Evolutionary conservation across 2,797 vertebrate genomes (phyloP).

Genomic region (Tenualosa thibaudeaui): DNA sequence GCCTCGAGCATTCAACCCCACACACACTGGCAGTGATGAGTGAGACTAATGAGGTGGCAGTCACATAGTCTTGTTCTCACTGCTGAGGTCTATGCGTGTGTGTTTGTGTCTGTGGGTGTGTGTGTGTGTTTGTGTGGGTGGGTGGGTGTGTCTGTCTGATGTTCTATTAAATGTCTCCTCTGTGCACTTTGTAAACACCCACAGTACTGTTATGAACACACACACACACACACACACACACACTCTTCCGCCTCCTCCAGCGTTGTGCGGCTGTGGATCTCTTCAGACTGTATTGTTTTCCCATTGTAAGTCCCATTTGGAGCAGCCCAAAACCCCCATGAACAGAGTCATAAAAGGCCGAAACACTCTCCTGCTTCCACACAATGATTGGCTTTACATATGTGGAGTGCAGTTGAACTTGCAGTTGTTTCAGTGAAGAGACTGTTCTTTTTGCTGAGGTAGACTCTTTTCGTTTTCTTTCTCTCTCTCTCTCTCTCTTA

Average conservation of each 20-base stretch:
- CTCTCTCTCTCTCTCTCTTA: neutral
- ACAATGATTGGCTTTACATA: neutral
- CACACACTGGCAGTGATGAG: neutral
- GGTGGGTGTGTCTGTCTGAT: neutral
- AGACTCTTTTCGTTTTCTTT: neutral
- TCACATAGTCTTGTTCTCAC: neutral
- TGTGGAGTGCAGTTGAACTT: neutral
- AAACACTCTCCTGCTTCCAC: neutral
- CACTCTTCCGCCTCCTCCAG: neutral
- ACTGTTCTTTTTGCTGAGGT: neutral
- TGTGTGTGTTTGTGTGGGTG: neutral
- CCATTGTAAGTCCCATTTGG: constrained; percentile 5
- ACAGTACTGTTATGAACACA: neutral
- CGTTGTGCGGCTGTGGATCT: neutral
- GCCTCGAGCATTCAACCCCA: neutral
- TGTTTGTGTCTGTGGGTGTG: neutral
- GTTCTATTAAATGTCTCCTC: neutral
- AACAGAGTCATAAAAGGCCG: neutral
- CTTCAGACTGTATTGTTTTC: constrained; percentile 10
- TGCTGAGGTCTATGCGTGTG: neutral
- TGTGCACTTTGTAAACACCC: constrained; percentile 5
- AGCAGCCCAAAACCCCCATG: neutral
- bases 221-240: neutral
- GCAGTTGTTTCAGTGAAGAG: neutral
- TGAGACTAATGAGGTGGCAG: constrained; percentile 8